Base-by-base conservation (phyloP, 2,888 invertebrate genomes). In the Rhagonycha fulva region DNA sequence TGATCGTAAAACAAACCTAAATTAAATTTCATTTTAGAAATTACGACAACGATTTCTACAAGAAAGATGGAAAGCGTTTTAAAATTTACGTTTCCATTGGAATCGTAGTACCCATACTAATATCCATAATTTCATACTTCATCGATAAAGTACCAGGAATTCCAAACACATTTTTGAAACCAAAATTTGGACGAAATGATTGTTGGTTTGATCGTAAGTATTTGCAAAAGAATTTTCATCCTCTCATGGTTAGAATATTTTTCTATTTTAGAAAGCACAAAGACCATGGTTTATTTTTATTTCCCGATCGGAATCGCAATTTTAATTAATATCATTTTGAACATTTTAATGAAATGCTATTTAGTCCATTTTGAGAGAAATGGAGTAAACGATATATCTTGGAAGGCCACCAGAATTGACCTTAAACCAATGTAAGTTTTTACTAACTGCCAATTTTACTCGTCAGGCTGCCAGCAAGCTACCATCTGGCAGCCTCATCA, bases 141-240 rank as follows among this genome's bases (percentile, higher is more conserved):
- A 77, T 80, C 30, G 81, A 81, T 75, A 80, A 78, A 47, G 78
- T 80, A 28, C 84, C 84, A 7, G 84, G 82, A 72, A 81, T 85
- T 32, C 84, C 85, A 24, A 78, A 78, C 30, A 82, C 83, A 2
- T 84, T 84, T 74, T 80, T 84, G 72, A 84, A 84, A 79, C 80
- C 79, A 68, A 77, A 80, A 47, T 82, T 81, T 78, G 79, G 79
- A 60, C 63, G 70, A 11, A 80, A 80, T 66, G 79, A 77, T 26
- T 86, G 85, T 73, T 80, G 81, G 71, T 85, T 85, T 76, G 76
- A 82, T 71, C 82, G 86, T 86, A 84, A 83, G 82, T 79, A n/a
- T 7, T 47, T n/a, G n/a, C 1, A 47, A 47, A 2, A 2, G 70
- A n/a, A 14, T 19, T 19, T 19, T 19, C 32, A 67, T n/a, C 19